Evolutionary conservation across 2,113 vertebrate genomes (phyloP), one percentile per base, ranked within the genome.

Genomic region (Mesitornis unicolor): DNA sequence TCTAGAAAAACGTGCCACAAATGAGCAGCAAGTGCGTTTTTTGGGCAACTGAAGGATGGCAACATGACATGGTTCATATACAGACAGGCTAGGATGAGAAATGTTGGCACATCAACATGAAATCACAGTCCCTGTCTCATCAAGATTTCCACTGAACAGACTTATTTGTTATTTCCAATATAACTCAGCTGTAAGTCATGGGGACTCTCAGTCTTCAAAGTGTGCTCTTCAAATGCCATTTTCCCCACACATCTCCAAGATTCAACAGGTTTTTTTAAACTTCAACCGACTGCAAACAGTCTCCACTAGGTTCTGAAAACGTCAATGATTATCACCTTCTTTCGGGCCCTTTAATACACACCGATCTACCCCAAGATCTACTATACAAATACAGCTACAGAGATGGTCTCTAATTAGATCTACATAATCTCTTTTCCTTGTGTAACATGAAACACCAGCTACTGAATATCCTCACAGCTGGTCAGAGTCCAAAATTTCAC

Each of bases 101-200:
- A 76, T 11, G 10, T 15, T 73, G 43, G 33, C 25, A 61, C 50
- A 22, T 29, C 5, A 36, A 68, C 40, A 22, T 11, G 9, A 76
- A 56, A 64, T 16, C 43, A n/a, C 9, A 1, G 7, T 35, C 57
- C 43, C 1, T 0, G 8, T 22, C 17, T 38, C 26, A 16, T 5
- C 21, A 78, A 70, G 56, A 28, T 6, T 69, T 47, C 83, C 61
- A 59, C 25, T 50, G 57, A 40, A 36, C 56, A 80, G n/a, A n/a
- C 19, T 40, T 40, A 61, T 3, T 24, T 0, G 2, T 67, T 71
- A 61, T 47, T 79, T 75, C 42, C 26, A 60, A 15, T n/a, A 36
- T 11, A 61, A 81, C 20, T 75, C 36, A 57, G 5, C 8, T 40
- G 1, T 2, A 67, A 83, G 36, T 10, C 65, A 40, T 16, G 29